Conservation (phyloP, 2,113 vertebrate genomes). For the Tautogolabrus adspersus region DNA sequence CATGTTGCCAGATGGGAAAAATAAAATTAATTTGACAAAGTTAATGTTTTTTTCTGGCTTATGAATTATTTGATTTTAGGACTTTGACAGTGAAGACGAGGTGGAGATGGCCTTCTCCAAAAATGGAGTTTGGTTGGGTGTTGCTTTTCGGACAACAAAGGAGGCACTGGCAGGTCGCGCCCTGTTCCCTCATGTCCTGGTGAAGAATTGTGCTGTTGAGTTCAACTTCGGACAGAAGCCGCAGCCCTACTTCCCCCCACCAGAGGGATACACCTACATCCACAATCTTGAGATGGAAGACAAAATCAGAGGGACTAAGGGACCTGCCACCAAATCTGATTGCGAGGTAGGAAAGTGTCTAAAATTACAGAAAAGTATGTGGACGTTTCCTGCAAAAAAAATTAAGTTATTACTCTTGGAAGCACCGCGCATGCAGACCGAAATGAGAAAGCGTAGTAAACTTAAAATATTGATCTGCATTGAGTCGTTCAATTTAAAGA, state of each 20-base stretch:
- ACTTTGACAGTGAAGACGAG: slow-evolving; percentile 88
- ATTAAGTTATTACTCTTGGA: too few species aligned
- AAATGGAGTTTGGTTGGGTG: slow-evolving; percentile 88
- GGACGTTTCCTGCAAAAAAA: too few species aligned
- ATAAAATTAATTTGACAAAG: background rate
- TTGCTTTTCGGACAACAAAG: slow-evolving; percentile 86
- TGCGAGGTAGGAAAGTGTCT: slow-evolving; percentile 85
- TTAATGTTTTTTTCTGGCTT: background rate
- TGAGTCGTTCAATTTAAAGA: too few species aligned
- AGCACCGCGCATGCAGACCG: too few species aligned
- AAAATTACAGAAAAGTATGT: too few species aligned
- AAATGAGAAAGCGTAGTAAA: too few species aligned
- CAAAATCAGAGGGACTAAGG: slow-evolving; percentile 86
- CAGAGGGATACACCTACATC: slow-evolving; percentile 89
- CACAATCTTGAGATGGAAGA: slow-evolving; percentile 85
- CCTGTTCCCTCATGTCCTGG: slow-evolving; percentile 91
- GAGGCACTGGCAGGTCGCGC: slow-evolving; percentile 85
- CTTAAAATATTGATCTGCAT: too few species aligned
- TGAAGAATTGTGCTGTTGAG: slow-evolving; percentile 93
- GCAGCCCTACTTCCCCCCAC: slow-evolving; percentile 85
- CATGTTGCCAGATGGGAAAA: too few species aligned
- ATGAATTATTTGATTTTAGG: slow-evolving; percentile 71
- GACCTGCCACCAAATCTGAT: slow-evolving; percentile 89
- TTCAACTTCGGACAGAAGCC: slow-evolving; percentile 92
- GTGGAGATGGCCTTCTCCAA: slow-evolving; percentile 90